Conservation (phyloP, 2,888 invertebrate genomes). For the Chymomyza fuscimana region DNA sequence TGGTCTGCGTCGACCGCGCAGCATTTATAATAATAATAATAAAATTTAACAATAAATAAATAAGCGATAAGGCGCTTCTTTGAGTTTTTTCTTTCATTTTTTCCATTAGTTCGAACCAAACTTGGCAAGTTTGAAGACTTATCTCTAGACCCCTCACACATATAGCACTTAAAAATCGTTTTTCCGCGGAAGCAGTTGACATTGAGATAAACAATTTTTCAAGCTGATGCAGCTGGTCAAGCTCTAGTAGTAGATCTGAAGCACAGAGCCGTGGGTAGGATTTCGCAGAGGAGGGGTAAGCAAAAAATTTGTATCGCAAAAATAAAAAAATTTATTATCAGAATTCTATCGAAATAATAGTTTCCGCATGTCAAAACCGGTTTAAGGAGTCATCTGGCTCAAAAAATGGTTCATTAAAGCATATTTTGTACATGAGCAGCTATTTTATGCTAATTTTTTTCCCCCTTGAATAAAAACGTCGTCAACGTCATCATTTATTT, state of each 20-base stretch:
- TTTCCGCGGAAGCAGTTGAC: constrained; percentile 33
- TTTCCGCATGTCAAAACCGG: too few relatives aligned
- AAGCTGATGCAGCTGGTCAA: neutral
- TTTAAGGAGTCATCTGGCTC: too few relatives aligned
- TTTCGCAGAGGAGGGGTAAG: too few relatives aligned
- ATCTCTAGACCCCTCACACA: constrained; percentile 27
- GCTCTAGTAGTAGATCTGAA: neutral
- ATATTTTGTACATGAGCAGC: too few relatives aligned
- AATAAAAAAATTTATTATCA: too few relatives aligned
- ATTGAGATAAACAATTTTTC: constrained; percentile 27
- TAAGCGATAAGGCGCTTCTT: constrained; percentile 30
- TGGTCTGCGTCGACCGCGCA: constrained; percentile 17
- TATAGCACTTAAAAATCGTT: constrained; percentile 14
- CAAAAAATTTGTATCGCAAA: too few relatives aligned
- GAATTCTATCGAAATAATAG: too few relatives aligned
- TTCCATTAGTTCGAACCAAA: constrained; percentile 9
- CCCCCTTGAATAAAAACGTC: too few relatives aligned
- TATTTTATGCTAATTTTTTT: too few relatives aligned
- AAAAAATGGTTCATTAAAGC: too few relatives aligned
- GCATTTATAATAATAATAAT: constrained; percentile 25
- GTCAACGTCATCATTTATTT: too few relatives aligned
- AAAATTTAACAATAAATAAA: constrained; percentile 17
- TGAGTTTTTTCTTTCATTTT: constrained; percentile 11
- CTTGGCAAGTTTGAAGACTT: constrained; percentile 8
- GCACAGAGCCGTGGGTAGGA: too few relatives aligned